Evolutionary conservation across 2,113 vertebrate genomes (phyloP), one percentile per base, ranked within the genome.

Genomic region (Prietella phreatophila): DNA sequence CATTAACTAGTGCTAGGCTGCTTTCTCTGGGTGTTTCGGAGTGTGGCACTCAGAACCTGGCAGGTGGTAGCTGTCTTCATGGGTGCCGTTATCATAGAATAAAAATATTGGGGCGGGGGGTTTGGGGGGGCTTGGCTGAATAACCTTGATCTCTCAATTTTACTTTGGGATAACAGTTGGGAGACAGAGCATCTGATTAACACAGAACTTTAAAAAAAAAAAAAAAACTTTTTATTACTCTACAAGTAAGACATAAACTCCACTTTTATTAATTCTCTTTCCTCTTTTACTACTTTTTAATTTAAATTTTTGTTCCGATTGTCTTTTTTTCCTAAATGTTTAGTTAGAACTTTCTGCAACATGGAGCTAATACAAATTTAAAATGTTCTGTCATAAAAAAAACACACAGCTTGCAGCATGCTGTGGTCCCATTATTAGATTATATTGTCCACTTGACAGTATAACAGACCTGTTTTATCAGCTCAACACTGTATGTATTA

Each of bases 11-110:
- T 56, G 80, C 88, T 82, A 36, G 80, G 80, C 81, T 89, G 71
- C 81, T 75, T 83, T 90, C 55, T 36, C 15, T 82, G 33, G 80
- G 56, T 67, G 81, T 89, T 84, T 83, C 20, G 25, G 42, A 58
- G 80, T 33, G 86, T 92, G 91, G 91, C 91, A 90, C 83, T 58
- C n/a, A 60, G 22, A 87, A 69, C 13, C 83, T 80, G 84, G 83
- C 91, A 92, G 91, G 91, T 92, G 91, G 91, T 75, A 69, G 73
- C 71, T 63, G 81, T 86, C 90, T 85, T 84, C 84, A 89, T 30
- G 86, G 87, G 87, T 78, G 76, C 87, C 73, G 58, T 82, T 84
- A 82, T 85, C 25, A 75, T 84, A 84, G 89, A 63, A 84, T 88
- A 67, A 65, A 81, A 81, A 76, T 83, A 55, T 85, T 47, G 39